Conservation (phyloP, 1,140 invertebrate genomes). For the Heliconius hermathena region DNA sequence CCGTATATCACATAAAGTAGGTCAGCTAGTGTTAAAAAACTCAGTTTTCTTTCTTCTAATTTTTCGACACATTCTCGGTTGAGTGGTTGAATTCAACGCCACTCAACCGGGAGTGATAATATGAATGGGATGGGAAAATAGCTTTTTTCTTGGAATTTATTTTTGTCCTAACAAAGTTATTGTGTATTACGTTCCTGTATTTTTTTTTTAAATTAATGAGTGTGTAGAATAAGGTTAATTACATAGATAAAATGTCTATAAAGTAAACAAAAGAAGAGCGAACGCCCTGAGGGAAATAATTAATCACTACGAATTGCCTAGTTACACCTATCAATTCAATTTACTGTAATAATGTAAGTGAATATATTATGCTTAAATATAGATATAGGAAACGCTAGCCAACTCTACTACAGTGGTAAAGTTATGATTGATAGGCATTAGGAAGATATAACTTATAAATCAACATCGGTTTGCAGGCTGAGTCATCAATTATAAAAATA, state of each 20-base stretch:
- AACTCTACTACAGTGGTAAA: background rate
- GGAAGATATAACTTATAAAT: background rate
- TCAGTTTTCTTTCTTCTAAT: too few relatives aligned
- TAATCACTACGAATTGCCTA: background rate
- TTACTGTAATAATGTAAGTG: background rate
- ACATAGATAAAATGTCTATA: background rate
- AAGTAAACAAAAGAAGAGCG: background rate
- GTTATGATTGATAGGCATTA: background rate
- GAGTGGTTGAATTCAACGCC: too few relatives aligned
- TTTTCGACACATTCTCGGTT: too few relatives aligned
- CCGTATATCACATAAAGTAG: background rate
- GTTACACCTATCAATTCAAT: background rate
- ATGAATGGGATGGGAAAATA: too few relatives aligned
- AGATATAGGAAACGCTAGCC: background rate
- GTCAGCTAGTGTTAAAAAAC: too few relatives aligned
- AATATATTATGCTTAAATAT: background rate
- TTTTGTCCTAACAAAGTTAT: too few relatives aligned
- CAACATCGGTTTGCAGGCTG: background rate
- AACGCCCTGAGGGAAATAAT: constrained; percentile 17
- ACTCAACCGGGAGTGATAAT: too few relatives aligned
- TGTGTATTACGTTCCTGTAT: background rate
- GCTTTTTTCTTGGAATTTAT: too few relatives aligned
- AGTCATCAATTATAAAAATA: background rate
- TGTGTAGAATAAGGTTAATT: background rate
- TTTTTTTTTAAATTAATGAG: background rate